Percentiles rank a stretch among this genome's conserved stretches.
phyloP scores from a whole-genome alignment of 1,140 invertebrate species.

The Drosophila repleta region DNA sequence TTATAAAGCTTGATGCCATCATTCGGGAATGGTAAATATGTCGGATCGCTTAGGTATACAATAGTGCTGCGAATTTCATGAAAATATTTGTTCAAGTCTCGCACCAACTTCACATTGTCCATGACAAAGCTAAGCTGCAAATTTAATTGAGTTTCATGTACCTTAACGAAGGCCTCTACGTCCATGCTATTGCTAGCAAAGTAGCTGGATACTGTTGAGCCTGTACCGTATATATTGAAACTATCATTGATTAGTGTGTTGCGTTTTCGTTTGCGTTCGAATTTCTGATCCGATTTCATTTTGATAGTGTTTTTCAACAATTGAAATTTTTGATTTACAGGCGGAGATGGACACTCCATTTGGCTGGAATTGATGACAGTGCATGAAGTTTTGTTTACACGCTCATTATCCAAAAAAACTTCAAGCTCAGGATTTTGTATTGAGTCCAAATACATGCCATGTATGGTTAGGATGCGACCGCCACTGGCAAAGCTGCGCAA shows the following conservation, averaged over 20 bases:
- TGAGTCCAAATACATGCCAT: constrained; percentile 95
- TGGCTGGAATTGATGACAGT: constrained; percentile 93
- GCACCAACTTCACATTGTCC: constrained; percentile 96
- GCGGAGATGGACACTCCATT: constrained; percentile 98
- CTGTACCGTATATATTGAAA: constrained; percentile 53
- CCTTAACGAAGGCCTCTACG: constrained; percentile 69
- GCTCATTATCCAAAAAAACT: constrained; percentile 81
- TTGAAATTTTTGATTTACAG: constrained; percentile 87
- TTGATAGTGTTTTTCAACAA: constrained; percentile 19
- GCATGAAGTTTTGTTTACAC: constrained; percentile 93
- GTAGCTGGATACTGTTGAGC: constrained; percentile 41
- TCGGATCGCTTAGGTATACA: constrained; percentile 96
- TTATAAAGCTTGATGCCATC: constrained; percentile 95
- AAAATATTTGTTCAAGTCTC: constrained; percentile 94
- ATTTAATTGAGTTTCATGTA: constrained; percentile 86
- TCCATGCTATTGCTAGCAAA: constrained; percentile 51
- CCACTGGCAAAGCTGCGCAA: constrained; percentile 94
- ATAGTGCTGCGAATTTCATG: constrained; percentile 91
- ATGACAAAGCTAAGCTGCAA: constrained; percentile 95
- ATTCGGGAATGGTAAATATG: constrained; percentile 93
- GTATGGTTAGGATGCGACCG: constrained; percentile 95
- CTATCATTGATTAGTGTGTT: constrained; percentile 31
- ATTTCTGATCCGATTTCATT: constrained; percentile 7
- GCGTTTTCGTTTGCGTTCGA: constrained; percentile 28
- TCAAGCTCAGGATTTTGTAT: constrained; percentile 96